Base-by-base conservation (phyloP, 2,113 vertebrate genomes). In the Recurvirostra avosetta region DNA sequence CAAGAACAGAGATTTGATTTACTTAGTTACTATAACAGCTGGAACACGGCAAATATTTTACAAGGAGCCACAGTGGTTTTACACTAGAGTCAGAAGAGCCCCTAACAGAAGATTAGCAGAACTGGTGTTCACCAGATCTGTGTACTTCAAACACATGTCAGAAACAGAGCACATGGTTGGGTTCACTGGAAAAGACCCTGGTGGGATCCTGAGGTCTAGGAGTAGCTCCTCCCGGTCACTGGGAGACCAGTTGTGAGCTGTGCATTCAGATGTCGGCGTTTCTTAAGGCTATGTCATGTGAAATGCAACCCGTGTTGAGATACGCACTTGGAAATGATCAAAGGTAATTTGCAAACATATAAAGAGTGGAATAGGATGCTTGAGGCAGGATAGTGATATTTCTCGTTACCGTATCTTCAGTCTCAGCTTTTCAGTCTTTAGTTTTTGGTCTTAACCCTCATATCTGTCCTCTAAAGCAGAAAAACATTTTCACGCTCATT, bases 1-100 rank as follows among this genome's bases (percentile, higher is more conserved):
- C 87, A 95, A 94, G 56, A 94, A 26, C 9, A 53, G 70, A 81
- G n/a, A 75, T 67, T 85, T 75, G 34, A 87, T 95, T 95, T 96
- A 81, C 47, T 59, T 67, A 71, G 76, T 95, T 85, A 65, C 43
- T 32, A 4, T 68, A 85, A 78, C 73, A 96, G 87, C 70, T 87
- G 70, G 90, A 97, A 73, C 52, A 71, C 67, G 92, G 72, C 66
- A 86, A 92, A 86, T 9, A 13, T 88, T 92, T 95, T 70, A 83
- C 30, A 76, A 90, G 45, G 45, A 92, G 29, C 8, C 52, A 27
- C 41, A 40, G 52, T 71, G 45, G 3, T 56, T 78, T 91, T 63
- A 26, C 2, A 2, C 26, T n/a, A 38, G 78, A 78, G 23, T 65
- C 74, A 78, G 32, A n/a, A n/a, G 26, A 91, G 59, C 23, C 10